Evolutionary conservation across 2,888 invertebrate species (phyloP).

Genomic region (Hirtodrosophila cameraria): DNA sequence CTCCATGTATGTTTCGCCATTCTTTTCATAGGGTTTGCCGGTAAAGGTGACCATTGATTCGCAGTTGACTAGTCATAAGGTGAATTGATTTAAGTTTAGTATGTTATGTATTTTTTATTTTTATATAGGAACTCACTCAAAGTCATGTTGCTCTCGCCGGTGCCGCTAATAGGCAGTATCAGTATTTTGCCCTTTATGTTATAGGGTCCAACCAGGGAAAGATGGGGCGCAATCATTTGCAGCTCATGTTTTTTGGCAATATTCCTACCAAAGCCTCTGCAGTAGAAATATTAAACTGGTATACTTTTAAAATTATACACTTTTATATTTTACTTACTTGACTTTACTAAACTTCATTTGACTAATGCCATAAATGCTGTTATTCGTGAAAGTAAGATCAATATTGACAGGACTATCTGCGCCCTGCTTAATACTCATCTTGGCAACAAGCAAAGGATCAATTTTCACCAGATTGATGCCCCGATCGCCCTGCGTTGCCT

Average conservation of each 20-base stretch:
- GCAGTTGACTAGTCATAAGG: conserved; percentile 10
- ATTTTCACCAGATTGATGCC: conserved; percentile 70
- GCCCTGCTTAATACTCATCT: conserved; percentile 76
- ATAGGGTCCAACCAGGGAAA: too few relatives aligned
- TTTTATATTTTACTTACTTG: conserved; percentile 56
- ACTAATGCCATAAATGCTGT: conserved; percentile 64
- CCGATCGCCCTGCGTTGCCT: conserved; percentile 55
- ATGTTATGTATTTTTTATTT: too few relatives aligned
- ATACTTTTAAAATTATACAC: background rate
- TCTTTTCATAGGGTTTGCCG: conserved; percentile 56
- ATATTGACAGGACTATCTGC: conserved; percentile 81
- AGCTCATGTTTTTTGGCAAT: too few relatives aligned
- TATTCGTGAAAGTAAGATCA: conserved; percentile 77
- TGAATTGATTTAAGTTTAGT: background rate
- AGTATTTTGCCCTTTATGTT: too few relatives aligned
- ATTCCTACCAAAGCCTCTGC: conserved; percentile 69
- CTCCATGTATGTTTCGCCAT: conserved; percentile 78
- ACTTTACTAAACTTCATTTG: conserved; percentile 50
- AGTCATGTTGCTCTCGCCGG: too few relatives aligned
- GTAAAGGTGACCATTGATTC: conserved; percentile 29
- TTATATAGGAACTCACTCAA: too few relatives aligned
- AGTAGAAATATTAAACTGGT: background rate
- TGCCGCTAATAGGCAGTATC: too few relatives aligned
- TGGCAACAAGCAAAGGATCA: conserved; percentile 73
- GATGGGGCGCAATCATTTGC: too few relatives aligned